Percentiles rank a stretch among this genome's conserved stretches.
These are phyloP conservation scores for Athene cunicularia DNA, from an alignment of 2,113 vertebrate species.

Conservation along the genomic window DNA sequence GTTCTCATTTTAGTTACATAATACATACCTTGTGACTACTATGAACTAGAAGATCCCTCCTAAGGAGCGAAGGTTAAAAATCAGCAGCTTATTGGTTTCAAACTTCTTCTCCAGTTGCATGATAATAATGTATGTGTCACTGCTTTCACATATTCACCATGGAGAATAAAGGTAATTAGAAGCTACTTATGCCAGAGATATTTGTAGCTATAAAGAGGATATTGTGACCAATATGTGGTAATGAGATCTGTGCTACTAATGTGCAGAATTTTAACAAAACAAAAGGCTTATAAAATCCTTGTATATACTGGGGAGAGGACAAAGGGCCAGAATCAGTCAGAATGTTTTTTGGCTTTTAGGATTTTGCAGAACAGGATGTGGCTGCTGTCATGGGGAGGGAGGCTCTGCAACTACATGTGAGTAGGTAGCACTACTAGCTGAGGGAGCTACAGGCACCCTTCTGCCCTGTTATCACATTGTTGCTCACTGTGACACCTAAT, in stretches of 20 bases:
- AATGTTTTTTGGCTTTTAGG: background rate
- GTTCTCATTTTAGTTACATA: background rate
- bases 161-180: conserved; percentile 20
- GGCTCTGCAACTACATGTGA: background rate
- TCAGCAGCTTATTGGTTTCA: background rate
- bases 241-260: background rate
- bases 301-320: background rate
- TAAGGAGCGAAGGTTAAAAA: background rate
- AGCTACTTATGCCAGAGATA: background rate
- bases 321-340: background rate
- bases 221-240: background rate
- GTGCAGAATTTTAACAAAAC: background rate
- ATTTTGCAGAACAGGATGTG: background rate
- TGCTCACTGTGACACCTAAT: background rate
- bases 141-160: background rate
- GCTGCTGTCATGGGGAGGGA: background rate
- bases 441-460: background rate
- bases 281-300: background rate
- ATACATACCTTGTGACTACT: background rate
- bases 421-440: no score
- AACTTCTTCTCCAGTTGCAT: background rate
- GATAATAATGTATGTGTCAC: background rate
- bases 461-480: background rate
- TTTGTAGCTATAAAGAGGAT: background rate
- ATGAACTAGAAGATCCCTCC: background rate